These are phyloP conservation scores for Florisuga fusca DNA, from an alignment of 2,797 vertebrate genomes.

Conservation along the genomic window DNA sequence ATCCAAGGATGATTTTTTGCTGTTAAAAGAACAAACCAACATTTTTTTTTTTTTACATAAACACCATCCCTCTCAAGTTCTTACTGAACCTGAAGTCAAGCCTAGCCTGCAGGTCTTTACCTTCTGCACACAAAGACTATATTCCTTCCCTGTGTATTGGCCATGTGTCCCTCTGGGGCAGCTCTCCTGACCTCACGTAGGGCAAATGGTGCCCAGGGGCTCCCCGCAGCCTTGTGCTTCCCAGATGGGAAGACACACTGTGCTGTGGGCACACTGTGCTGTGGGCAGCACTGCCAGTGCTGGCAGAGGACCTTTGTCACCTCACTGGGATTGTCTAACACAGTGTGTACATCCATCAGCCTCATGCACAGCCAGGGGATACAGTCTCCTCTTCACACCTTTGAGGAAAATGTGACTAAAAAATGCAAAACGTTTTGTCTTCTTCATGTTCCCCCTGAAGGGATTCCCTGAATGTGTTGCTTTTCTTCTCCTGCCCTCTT, in stretches of 20 bases:
- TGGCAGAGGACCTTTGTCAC: accelerated
- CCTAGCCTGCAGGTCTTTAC: background rate
- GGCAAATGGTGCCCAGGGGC: accelerated
- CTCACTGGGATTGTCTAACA: accelerated
- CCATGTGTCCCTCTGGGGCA: background rate
- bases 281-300: background rate
- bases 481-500: background rate
- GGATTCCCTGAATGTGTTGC: background rate
- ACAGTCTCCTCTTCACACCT: background rate
- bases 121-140: background rate
- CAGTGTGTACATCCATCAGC: accelerated
- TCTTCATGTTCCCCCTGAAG: background rate
- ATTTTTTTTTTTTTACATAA: background rate
- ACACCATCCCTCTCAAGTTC: background rate
- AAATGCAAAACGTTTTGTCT: background rate
- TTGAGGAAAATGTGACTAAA: background rate
- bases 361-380: accelerated
- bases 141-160: background rate
- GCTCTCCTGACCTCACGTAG: background rate
- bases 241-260: accelerated
- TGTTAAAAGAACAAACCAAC: background rate
- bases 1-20: background rate
- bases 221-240: background rate
- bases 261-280: accelerated
- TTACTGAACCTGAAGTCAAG: background rate